Conservation (phyloP, 2,113 vertebrate species). For the Gasterosteus nipponicus region DNA sequence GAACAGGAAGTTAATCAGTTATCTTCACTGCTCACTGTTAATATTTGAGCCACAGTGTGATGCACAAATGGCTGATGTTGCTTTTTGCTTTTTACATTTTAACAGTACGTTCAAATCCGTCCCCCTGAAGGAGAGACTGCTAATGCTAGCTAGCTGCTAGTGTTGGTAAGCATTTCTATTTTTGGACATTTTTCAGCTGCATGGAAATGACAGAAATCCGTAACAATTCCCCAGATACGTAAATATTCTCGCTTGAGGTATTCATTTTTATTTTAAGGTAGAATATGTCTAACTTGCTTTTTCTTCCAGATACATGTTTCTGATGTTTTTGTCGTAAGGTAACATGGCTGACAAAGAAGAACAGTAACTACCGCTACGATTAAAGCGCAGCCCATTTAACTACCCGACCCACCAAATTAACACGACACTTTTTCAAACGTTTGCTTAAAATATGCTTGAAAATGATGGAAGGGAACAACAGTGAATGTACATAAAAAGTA, state of each 20-base stretch:
- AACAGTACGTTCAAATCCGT: neutral
- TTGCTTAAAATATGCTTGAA: neutral
- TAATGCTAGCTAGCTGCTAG: neutral
- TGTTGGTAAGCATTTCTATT: neutral
- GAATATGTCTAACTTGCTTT: too few relatives aligned
- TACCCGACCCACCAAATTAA: neutral
- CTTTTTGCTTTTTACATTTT: neutral
- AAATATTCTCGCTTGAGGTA: too few relatives aligned
- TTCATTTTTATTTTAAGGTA: too few relatives aligned
- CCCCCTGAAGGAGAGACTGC: neutral
- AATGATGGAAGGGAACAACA: neutral
- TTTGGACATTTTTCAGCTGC: too few relatives aligned
- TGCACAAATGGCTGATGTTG: neutral
- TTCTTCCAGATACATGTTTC: neutral
- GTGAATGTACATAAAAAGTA: neutral
- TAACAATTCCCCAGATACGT: too few relatives aligned
- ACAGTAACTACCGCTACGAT: too few relatives aligned
- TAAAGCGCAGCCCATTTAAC: neutral
- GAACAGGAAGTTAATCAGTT: constrained; percentile 17
- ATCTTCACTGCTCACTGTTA: too few relatives aligned
- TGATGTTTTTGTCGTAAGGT: neutral
- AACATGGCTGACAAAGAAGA: too few relatives aligned
- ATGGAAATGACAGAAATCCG: too few relatives aligned
- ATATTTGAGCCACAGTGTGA: neutral
- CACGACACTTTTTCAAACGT: neutral